Conservation (phyloP, 2,113 vertebrate genomes). For the Prionailurus bengalensis region DNA sequence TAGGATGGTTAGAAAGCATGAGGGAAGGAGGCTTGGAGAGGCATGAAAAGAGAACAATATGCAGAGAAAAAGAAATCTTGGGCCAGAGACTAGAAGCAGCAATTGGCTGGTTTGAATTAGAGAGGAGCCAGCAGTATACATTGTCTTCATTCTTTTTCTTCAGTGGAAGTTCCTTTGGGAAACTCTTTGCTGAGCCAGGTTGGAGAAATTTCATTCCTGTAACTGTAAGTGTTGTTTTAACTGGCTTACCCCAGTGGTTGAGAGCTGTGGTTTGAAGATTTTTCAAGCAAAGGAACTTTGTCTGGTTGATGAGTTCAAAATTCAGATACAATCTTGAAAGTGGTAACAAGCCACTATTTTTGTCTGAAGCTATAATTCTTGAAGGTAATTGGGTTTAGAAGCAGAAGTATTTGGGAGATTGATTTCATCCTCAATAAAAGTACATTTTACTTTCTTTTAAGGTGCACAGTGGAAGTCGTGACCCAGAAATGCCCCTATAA, state of each 20-base stretch:
- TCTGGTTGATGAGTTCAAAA: slow-evolving; percentile 74
- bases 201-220: slow-evolving; percentile 16
- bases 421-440: slow-evolving; percentile 36
- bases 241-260: neutral
- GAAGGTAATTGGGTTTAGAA: slow-evolving; percentile 41
- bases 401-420: neutral
- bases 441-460: slow-evolving; percentile 54
- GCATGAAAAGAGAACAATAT: neutral
- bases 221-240: slow-evolving; percentile 52
- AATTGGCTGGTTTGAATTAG: neutral
- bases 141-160: neutral
- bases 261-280: slow-evolving; percentile 42
- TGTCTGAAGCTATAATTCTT: slow-evolving; percentile 66
- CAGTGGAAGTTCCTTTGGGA: neutral
- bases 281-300: slow-evolving; percentile 45
- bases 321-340: slow-evolving; percentile 55
- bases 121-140: neutral
- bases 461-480: slow-evolving; percentile 76
- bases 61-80: neutral
- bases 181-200: neutral
- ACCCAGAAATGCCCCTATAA: slow-evolving; percentile 67
- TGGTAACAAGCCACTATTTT: slow-evolving; percentile 35
- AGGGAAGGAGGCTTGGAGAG: neutral
- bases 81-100: neutral
- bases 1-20: neutral